Conservation (phyloP, 2,797 vertebrate genomes). For the Gymnoscopelus microlampas region DNA sequence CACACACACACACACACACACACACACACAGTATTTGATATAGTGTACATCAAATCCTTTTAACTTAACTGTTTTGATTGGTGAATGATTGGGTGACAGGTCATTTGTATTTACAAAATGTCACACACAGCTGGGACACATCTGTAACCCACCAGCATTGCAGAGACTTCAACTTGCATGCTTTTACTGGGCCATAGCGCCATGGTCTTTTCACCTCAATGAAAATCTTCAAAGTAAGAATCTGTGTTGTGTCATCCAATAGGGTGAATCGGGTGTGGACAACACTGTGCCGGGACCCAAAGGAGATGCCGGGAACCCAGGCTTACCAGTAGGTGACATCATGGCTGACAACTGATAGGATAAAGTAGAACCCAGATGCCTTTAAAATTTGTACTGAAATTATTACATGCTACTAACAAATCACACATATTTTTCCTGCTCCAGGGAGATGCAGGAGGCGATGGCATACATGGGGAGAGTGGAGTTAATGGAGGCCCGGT, state of each 20-base stretch:
- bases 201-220: neutral
- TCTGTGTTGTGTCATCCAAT: slow-evolving; percentile 5
- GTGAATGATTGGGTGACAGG: too few species aligned
- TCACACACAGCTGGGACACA: too few species aligned
- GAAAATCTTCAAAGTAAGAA: neutral
- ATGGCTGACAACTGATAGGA: neutral
- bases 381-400: too few species aligned
- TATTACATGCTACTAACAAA: too few species aligned
- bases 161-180: too few species aligned
- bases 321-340: slow-evolving; percentile 76
- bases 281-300: slow-evolving; percentile 75
- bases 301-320: slow-evolving; percentile 82
- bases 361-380: too few species aligned
- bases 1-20: neutral
- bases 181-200: too few species aligned
- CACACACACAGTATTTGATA: too few species aligned
- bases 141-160: too few species aligned
- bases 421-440: slow-evolving; percentile 10
- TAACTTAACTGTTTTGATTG: too few species aligned
- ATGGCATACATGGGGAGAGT: slow-evolving; percentile 67
- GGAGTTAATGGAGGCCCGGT: slow-evolving; percentile 71
- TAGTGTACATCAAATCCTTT: too few species aligned
- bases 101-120: neutral
- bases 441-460: slow-evolving; percentile 80
- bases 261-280: slow-evolving; percentile 83